phyloP scores from a whole-genome alignment of 1,140 invertebrate species.

The Cydia amplana region DNA sequence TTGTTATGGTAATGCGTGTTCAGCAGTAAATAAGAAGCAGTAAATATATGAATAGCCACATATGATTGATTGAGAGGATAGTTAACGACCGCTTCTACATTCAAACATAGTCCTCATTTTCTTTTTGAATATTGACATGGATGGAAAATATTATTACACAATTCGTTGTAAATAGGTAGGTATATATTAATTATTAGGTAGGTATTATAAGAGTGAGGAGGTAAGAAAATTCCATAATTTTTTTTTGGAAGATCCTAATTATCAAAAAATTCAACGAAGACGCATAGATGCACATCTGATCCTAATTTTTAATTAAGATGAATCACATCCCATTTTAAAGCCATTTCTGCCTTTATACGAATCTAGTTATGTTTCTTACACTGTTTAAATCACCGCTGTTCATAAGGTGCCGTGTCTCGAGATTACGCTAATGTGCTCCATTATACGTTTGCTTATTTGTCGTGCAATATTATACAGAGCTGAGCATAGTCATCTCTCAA shows the following conservation, averaged over 20 bases:
- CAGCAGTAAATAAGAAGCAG: neutral
- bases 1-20: neutral
- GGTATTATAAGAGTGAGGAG: too few species aligned
- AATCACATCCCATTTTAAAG: neutral
- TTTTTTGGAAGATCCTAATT: too few species aligned
- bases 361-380: neutral
- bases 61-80: too few species aligned
- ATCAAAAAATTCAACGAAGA: too few species aligned
- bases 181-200: too few species aligned
- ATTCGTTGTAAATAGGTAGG: too few species aligned
- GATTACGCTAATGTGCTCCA: neutral
- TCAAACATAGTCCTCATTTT: too few species aligned
- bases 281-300: neutral
- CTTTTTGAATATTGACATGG: too few species aligned
- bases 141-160: too few species aligned
- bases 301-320: neutral
- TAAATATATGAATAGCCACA: too few species aligned
- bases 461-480: neutral
- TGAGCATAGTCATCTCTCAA: neutral
- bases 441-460: neutral
- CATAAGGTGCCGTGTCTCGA: neutral
- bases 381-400: neutral
- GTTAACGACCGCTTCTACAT: too few species aligned
- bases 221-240: too few species aligned
- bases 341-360: neutral